Percentiles rank a stretch among this genome's conserved stretches.
Evolutionary conservation across 2,888 invertebrate genomes (phyloP).

Genomic region (Ommatoiulus sabulosus): DNA sequence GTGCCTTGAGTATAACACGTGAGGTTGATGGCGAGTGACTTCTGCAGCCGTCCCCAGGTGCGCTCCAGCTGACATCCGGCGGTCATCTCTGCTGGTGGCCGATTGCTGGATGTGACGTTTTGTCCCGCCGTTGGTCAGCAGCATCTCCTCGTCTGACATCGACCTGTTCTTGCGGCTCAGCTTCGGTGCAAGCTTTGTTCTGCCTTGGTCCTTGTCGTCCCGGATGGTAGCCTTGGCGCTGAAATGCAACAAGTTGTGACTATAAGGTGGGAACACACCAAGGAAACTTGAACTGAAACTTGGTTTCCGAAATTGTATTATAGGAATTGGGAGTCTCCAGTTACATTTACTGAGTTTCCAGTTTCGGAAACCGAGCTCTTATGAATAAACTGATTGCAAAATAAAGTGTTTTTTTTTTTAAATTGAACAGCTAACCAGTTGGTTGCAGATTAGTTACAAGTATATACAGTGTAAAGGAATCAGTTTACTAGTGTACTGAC

Average conservation of each 20-base stretch:
- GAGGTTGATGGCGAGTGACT: background rate
- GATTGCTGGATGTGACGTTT: background rate
- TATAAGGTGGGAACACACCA: too few relatives aligned
- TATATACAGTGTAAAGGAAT: too few relatives aligned
- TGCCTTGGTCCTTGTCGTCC: background rate
- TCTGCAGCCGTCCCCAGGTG: background rate
- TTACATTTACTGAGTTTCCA: too few relatives aligned
- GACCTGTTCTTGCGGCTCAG: constrained; percentile 45
- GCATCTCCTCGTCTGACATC: constrained; percentile 41
- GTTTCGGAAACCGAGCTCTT: too few relatives aligned
- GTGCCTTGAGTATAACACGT: constrained; percentile 56
- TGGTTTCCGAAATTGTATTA: too few relatives aligned
- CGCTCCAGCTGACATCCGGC: constrained; percentile 23
- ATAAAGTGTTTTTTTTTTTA: too few relatives aligned
- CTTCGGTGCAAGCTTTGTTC: background rate
- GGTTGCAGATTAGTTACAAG: too few relatives aligned
- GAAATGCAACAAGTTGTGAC: background rate
- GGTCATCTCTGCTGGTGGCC: background rate
- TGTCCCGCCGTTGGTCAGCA: background rate
- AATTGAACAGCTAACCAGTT: too few relatives aligned
- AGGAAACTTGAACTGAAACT: too few relatives aligned
- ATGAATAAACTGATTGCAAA: too few relatives aligned
- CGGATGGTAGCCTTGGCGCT: background rate
- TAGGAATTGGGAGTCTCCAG: too few relatives aligned
- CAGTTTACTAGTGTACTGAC: too few relatives aligned